Evolutionary conservation across 1,140 invertebrate genomes (phyloP), one percentile per base, ranked within the genome.

Genomic region (Lepidurus couesii): DNA sequence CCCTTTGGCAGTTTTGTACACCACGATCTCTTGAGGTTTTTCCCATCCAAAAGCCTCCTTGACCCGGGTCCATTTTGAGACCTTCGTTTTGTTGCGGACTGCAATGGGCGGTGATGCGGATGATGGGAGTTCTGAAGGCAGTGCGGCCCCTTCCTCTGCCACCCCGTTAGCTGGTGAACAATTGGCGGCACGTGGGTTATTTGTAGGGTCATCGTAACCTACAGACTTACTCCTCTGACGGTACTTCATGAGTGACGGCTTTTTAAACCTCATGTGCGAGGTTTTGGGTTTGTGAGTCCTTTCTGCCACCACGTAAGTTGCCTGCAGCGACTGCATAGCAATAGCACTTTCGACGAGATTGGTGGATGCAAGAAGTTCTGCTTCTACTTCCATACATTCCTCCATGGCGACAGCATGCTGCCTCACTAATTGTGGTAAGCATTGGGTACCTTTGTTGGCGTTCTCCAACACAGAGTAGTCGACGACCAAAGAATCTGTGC

Each of bases 51-150:
- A 92, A 11, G 92, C 92, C 26, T 92, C 91, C 84, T 93, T 93
- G 9, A 94, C 92, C 83, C 90, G 90, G 1, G 91, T 93, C 92
- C 92, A 94, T 82, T 93, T 92, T 0, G 92, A 93, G 9, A 92
- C 87, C 83, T 91, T 89, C 0, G 87, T 83, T 75, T 82, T 82
- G 13, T 73, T 44, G 10, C 74, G 34, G 74, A 75, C 21, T 75
- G 80, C 53, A 24, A 44, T 53, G 34, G 45, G n/a, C 45, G 78
- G 79, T 9, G 42, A 8, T 26, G 53, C 73, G 42, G 76, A 42
- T 11, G 47, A 44, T 47, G 43, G 8, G 16, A 53, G 76, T 26
- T n/a, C 44, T 24, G 77, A 16, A 34, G 43, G n/a, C 26, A 16
- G 24, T 34, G 45, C 7, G n/a, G 78, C 9, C 16, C 1, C 24